Evolutionary conservation across 2,888 invertebrate genomes (phyloP).

Genomic region (Urechis unicinctus): DNA sequence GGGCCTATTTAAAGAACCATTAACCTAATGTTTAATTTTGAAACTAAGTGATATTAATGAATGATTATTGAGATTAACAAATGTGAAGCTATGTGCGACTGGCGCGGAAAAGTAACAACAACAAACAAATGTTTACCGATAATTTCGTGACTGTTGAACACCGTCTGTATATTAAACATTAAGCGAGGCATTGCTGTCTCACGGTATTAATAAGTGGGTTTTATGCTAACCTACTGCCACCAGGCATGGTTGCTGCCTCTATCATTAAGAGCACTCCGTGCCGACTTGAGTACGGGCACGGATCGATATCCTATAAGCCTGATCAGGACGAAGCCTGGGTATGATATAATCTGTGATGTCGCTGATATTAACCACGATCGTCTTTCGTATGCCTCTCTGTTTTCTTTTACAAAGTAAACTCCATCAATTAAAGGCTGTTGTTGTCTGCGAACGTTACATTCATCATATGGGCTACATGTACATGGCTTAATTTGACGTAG

Average conservation of each 20-base stretch:
- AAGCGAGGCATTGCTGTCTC: too few species aligned
- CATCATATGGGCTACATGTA: too few species aligned
- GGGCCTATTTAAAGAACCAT: too few species aligned
- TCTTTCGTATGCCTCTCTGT: background rate
- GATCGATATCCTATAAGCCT: slow-evolving; percentile 57
- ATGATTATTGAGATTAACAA: slow-evolving; percentile 37
- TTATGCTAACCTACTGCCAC: slow-evolving; percentile 39
- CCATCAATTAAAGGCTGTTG: too few species aligned
- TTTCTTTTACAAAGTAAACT: background rate
- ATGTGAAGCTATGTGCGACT: slow-evolving; percentile 33
- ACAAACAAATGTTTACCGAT: background rate
- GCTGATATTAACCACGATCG: slow-evolving; percentile 10
- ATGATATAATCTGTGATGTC: slow-evolving; percentile 5
- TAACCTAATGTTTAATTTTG: too few species aligned
- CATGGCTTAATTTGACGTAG: too few species aligned
- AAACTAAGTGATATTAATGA: slow-evolving; percentile 60
- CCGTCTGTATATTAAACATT: background rate
- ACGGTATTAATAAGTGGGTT: too few species aligned
- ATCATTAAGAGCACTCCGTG: slow-evolving; percentile 60
- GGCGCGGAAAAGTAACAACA: slow-evolving; percentile 29
- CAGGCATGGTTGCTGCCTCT: slow-evolving; percentile 35
- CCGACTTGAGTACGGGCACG: slow-evolving; percentile 82
- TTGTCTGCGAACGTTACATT: too few species aligned
- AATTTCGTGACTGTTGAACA: background rate
- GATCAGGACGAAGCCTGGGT: slow-evolving; percentile 6